These are phyloP conservation scores for Lasioglossum leucozonium DNA, from an alignment of 2,888 invertebrate genomes.

Conservation along the genomic window DNA sequence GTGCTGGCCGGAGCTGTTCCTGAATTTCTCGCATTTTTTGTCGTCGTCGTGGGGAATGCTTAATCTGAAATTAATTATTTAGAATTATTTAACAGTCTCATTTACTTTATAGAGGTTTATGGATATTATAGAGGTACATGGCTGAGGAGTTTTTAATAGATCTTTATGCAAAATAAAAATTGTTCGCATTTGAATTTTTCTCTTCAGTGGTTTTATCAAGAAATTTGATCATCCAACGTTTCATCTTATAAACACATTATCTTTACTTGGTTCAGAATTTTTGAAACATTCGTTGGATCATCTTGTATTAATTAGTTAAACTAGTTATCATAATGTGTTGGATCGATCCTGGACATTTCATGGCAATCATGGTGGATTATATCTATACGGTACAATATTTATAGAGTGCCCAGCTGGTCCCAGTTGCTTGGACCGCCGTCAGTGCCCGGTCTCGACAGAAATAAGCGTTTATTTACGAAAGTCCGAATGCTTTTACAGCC, in stretches of 20 bases:
- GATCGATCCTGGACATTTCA: not conserved
- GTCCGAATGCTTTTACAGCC: not conserved
- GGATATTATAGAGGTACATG: too few species aligned
- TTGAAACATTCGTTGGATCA: too few species aligned
- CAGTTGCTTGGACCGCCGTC: constrained; percentile 14
- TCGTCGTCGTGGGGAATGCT: constrained; percentile 96
- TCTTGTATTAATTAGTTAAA: too few species aligned
- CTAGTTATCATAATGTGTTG: not conserved
- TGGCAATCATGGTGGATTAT: not conserved
- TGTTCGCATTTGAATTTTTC: too few species aligned
- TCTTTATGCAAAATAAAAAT: too few species aligned
- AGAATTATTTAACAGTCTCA: too few species aligned
- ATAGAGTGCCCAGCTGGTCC: constrained; percentile 13
- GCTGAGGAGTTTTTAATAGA: too few species aligned
- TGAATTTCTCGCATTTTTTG: constrained; percentile 87
- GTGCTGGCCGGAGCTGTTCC: constrained; percentile 85
- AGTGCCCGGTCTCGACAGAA: constrained; percentile 1
- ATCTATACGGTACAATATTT: constrained; percentile 10
- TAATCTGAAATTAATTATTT: constrained; percentile 85
- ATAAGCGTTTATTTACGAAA: constrained; percentile 20
- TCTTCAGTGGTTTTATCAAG: too few species aligned
- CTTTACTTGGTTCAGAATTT: too few species aligned
- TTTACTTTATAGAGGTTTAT: too few species aligned
- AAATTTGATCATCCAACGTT: too few species aligned
- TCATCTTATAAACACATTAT: too few species aligned